Evolutionary conservation across 2,113 vertebrate genomes (phyloP).

Genomic region (Austrofundulus limnaeus): DNA sequence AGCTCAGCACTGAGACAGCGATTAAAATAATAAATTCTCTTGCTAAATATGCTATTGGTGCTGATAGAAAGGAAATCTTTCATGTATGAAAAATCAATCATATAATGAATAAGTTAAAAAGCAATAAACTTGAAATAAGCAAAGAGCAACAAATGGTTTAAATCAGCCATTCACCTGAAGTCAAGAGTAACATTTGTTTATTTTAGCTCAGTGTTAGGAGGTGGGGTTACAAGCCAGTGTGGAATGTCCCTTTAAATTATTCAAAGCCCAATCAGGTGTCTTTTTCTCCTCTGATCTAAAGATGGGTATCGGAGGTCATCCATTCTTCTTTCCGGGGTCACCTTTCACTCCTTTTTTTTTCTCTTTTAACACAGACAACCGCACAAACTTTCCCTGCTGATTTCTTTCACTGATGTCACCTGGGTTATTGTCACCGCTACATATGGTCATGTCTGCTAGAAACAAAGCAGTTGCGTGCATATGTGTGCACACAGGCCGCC

Average conservation of each 20-base stretch:
- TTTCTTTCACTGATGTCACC: constrained; percentile 68
- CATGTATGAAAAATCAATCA: constrained; percentile 48
- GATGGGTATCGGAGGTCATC: constrained; percentile 92
- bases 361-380: constrained; percentile 70
- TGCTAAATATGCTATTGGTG: constrained; percentile 43
- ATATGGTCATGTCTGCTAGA: constrained; percentile 54
- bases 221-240: constrained; percentile 68
- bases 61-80: constrained; percentile 31
- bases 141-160: constrained; percentile 43
- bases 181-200: constrained; percentile 73
- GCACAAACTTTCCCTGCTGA: constrained; percentile 68
- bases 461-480: constrained; percentile 44
- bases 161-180: constrained; percentile 70
- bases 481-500: constrained; percentile 15
- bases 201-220: constrained; percentile 58
- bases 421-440: constrained; percentile 58
- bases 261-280: constrained; percentile 78
- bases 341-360: constrained; percentile 83
- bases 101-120: constrained; percentile 60
- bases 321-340: constrained; percentile 86
- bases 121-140: constrained; percentile 36
- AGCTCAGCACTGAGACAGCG: constrained; percentile 8
- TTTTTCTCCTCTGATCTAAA: constrained; percentile 79
- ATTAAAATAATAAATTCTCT: constrained; percentile 21
- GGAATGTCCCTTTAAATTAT: constrained; percentile 85